Conservation (phyloP, 1,140 invertebrate genomes). For the Olivierus martensii region DNA sequence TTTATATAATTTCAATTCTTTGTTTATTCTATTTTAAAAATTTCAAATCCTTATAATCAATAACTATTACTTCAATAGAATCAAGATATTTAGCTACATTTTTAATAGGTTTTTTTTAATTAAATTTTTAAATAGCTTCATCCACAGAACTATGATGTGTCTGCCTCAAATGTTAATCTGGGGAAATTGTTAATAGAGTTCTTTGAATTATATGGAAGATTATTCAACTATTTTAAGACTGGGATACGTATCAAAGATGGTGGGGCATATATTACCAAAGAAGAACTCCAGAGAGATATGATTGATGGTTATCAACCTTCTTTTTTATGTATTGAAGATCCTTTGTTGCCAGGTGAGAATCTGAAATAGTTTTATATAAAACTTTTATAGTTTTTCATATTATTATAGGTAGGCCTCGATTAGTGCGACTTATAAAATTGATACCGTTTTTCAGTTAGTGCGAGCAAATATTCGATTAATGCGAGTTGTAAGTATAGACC, state of each 20-base stretch:
- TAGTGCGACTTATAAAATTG: too few relatives aligned
- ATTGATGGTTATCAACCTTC: conserved; percentile 83
- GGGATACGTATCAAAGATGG: conserved; percentile 89
- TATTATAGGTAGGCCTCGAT: too few relatives aligned
- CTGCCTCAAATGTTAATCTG: conserved; percentile 50
- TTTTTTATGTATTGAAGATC: conserved; percentile 93
- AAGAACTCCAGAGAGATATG: conserved; percentile 82
- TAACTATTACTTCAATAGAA: too few relatives aligned
- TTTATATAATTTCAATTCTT: neutral
- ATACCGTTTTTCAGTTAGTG: too few relatives aligned
- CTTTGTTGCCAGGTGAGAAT: conserved; percentile 63
- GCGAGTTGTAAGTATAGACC: too few relatives aligned
- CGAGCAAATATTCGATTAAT: too few relatives aligned
- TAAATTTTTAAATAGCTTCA: conserved; percentile 42
- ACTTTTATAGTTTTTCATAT: too few relatives aligned
- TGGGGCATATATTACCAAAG: conserved; percentile 86
- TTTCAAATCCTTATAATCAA: too few relatives aligned
- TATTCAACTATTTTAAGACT: conserved; percentile 93
- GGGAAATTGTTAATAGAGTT: conserved; percentile 93
- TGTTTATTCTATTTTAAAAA: too few relatives aligned
- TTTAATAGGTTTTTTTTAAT: too few relatives aligned
- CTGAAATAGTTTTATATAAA: too few relatives aligned
- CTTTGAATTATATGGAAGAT: conserved; percentile 90
- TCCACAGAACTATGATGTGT: conserved; percentile 45
- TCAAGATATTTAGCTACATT: too few relatives aligned